Evolutionary conservation across 35 echinoderm and acorn worm species (phyloP), one percentile per base, ranked within the genome.

Genomic region (Apostichopus californicus): DNA sequence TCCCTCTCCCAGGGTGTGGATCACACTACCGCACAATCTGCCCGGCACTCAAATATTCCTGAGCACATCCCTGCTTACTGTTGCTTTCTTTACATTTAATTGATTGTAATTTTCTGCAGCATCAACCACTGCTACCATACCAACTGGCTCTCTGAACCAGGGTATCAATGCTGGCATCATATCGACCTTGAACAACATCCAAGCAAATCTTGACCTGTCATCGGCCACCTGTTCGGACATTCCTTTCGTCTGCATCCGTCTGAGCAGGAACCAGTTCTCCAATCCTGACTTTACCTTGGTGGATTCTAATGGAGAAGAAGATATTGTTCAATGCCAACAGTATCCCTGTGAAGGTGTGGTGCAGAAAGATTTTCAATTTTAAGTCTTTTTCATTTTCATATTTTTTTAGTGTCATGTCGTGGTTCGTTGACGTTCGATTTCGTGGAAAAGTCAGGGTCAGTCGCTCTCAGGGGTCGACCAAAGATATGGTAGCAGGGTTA

Each of bases 261-360:
- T 95, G 34, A 75, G 46, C 8, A 57, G 91, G 6, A 95, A 90
- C 68, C 85, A 73, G 23, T 61, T 61, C 56, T 88, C 94, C 5
- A 86, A 83, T 82, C 86, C 92, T 5, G 55, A 77, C 52, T 95
- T 95, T 63, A 83, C 91, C 5, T 90, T 95, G 26, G 64, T 54
- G 28, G 54, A 72, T 46, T 68, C 86, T 9, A 89, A 89, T 9
- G 86, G 86, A 4, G 61, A 46, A 54, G 86, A 89, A 8, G 61
- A 89, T 17, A 89, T 89, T n/a, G 60, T 89, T 5, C 86, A 72
- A 14, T 89, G 86, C 13, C 86, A 89, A 26, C 86, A 25, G 68
- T 72, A 28, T 34, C 23, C 86, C 58, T 77, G 83, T 52, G 72
- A 86, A 60, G 63, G 23, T 65, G 56, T 20, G 17, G 28, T 73